These are phyloP conservation scores for Mallotus villosus DNA, from an alignment of 2,797 vertebrate genomes.

Conservation along the genomic window DNA sequence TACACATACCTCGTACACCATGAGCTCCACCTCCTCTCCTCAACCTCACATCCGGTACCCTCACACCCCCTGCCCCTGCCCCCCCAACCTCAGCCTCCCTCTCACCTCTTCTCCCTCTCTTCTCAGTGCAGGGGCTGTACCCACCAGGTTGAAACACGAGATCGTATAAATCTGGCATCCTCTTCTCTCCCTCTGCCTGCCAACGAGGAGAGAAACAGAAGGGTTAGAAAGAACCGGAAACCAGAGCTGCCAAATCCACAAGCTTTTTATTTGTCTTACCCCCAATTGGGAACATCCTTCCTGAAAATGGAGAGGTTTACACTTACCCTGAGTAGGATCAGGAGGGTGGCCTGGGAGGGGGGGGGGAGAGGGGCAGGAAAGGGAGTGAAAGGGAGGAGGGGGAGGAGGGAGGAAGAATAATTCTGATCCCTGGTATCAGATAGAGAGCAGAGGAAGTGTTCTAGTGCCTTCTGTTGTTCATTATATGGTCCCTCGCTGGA, in stretches of 20 bases:
- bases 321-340: slow-evolving; percentile 42
- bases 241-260: slow-evolving; percentile 42
- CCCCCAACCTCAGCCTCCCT: too few species aligned
- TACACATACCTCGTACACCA: too few species aligned
- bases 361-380: not conserved
- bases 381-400: not conserved
- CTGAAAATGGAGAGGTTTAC: slow-evolving; percentile 59
- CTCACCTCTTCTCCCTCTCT: too few species aligned
- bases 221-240: slow-evolving; percentile 44
- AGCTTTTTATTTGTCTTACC: slow-evolving; percentile 48
- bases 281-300: slow-evolving; percentile 52
- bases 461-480: too few species aligned
- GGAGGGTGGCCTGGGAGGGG: not conserved
- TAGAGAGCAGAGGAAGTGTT: slow-evolving; percentile 20
- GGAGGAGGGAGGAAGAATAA: not conserved
- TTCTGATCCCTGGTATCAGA: slow-evolving; percentile 29
- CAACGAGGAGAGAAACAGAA: slow-evolving; percentile 3
- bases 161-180: too few species aligned
- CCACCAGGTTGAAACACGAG: too few species aligned
- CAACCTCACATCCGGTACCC: too few species aligned
- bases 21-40: too few species aligned
- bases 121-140: too few species aligned
- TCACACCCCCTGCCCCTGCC: too few species aligned
- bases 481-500: too few species aligned
- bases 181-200: not conserved